These are phyloP conservation scores for Cantharis rufa DNA, from an alignment of 2,888 invertebrate species.

Conservation along the genomic window DNA sequence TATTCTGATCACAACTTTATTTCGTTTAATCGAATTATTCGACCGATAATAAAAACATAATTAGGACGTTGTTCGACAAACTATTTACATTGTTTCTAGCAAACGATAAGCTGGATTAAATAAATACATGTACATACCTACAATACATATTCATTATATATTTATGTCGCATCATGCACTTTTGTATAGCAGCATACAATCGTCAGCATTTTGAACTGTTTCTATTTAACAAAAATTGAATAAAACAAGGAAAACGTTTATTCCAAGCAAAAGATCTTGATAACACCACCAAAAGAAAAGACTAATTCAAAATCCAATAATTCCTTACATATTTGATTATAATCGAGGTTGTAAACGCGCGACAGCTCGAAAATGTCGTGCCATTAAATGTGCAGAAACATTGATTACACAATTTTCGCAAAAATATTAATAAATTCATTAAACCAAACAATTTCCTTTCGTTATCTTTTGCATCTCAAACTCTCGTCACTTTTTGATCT, in stretches of 20 bases:
- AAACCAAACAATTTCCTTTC: not conserved
- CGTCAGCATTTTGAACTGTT: not conserved
- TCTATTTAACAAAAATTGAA: constrained; percentile 2
- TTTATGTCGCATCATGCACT: constrained; percentile 4
- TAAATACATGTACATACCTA: not conserved
- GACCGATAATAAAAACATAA: not conserved
- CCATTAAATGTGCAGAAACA: constrained; percentile 34
- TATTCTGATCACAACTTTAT: not conserved
- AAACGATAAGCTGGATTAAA: not conserved
- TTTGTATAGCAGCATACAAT: not conserved
- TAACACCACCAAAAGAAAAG: constrained; percentile 20
- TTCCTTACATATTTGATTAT: constrained; percentile 30
- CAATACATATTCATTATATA: not conserved
- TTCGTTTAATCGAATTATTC: not conserved
- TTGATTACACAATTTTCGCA: constrained; percentile 38
- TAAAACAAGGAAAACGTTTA: constrained; percentile 16
- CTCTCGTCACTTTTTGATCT: not conserved
- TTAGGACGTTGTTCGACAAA: not conserved
- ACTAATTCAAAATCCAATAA: constrained; percentile 28
- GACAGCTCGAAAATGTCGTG: constrained; percentile 19
- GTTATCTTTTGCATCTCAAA: not conserved
- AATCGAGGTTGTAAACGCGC: constrained; percentile 26
- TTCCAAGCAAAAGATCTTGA: constrained; percentile 16
- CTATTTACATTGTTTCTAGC: not conserved
- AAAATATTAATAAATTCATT: constrained; percentile 36